Conservation (phyloP, 1,140 invertebrate genomes). For the Agrypnia vestita region DNA sequence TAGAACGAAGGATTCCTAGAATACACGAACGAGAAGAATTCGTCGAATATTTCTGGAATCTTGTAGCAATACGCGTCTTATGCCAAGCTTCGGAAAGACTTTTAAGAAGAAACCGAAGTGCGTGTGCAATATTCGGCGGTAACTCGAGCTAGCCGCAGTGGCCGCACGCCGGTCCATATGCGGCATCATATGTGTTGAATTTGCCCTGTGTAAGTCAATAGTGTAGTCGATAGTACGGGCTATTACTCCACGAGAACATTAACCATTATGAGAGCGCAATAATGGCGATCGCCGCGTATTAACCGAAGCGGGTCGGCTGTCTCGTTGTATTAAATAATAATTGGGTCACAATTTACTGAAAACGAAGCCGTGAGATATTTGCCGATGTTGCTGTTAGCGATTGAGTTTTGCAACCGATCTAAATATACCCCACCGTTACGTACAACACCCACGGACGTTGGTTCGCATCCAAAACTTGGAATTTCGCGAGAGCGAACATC, state of each 20-base stretch:
- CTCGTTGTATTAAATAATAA: slow-evolving; percentile 43
- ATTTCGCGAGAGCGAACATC: slow-evolving; percentile 54
- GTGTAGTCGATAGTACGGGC: no score
- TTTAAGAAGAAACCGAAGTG: no score
- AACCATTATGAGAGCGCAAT: not conserved
- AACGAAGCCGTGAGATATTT: slow-evolving; percentile 56
- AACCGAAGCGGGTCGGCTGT: not conserved
- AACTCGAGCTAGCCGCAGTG: no score
- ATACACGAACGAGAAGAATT: no score
- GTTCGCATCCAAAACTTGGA: slow-evolving; percentile 59
- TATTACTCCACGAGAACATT: not conserved
- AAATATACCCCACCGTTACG: slow-evolving; percentile 58
- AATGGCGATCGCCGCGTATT: not conserved
- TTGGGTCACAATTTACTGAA: slow-evolving; percentile 57
- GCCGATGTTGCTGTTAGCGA: slow-evolving; percentile 46
- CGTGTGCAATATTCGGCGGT: no score
- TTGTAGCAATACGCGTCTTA: no score
- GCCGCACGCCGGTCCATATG: no score
- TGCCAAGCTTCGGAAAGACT: no score
- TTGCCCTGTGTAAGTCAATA: no score
- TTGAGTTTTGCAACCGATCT: slow-evolving; percentile 59
- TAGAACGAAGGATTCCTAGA: no score
- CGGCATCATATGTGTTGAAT: no score
- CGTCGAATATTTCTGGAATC: no score
- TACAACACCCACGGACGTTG: slow-evolving; percentile 58